Evolutionary conservation across 2,888 invertebrate genomes (phyloP), one percentile per base, ranked within the genome.

Genomic region (Ypsolopha sequella): DNA sequence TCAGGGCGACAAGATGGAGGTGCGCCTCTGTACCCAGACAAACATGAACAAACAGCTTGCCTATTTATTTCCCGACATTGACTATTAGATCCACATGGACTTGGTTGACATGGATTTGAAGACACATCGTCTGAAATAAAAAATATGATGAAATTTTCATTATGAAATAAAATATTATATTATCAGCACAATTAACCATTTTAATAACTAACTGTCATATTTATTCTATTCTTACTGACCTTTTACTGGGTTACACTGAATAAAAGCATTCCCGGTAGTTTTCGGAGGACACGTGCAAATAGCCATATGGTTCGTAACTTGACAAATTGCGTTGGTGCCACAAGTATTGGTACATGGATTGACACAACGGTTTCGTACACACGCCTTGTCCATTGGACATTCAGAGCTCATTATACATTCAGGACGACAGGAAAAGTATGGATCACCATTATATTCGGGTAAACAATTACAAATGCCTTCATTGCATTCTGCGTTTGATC

Each of bases 271-370:
- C 61, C 94, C 95, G 36, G 89, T 81, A 68, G 89, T 91, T 63
- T 89, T 91, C 35, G 79, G 71, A n/a, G 91, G 90, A 70, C 95
- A 95, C 44, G 89, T 89, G 64, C 95, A 95, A 62, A 91, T 90
- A 7, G 95, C 92, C 68, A 92, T 90, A 65, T 95, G 95, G 65
- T 92, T 92, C 39, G 91, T 87, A 3, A 92, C 92, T 60, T 90
- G 85, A 70, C 95, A 95, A 52, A 90, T 68, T 1, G 95, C 93
- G 64, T 91, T 90, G 55, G 84, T 78, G 11, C 93, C 95, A 70
- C 95, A 95, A n/a, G 91, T 91, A 56, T 91, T 92, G 9, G 89
- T 86, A 64, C 94, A 95, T 41, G 93, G 92, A 76, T 93, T 89
- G n/a, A 87, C 69, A 63, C 93, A 93, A 67, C 89, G 91, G 62